Base-by-base conservation (phyloP, 2,113 vertebrate genomes). In the Cariama cristata region DNA sequence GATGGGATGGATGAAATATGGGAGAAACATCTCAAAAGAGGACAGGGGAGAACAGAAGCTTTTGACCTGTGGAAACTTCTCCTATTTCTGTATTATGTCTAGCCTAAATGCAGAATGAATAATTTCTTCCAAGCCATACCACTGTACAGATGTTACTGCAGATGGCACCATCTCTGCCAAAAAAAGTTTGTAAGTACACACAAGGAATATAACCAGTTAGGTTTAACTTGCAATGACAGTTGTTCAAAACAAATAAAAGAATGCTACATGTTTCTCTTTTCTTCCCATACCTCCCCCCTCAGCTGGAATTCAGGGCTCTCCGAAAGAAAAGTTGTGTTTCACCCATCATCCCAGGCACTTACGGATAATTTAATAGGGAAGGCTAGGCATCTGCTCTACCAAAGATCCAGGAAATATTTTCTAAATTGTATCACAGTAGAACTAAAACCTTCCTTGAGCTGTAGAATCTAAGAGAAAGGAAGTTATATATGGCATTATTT, bases 401-500 rank as follows among this genome's bases (percentile, higher is more conserved):
- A 60, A 18, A 87, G 82, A 71, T 74, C 11, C 52, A 59, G 77
- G 88, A 91, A 95, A 77, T 90, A 77, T 56, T 86, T 95, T 76
- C 81, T 89, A 86, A 91, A 75, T 89, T 92, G 28, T 88, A 62
- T 88, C 86, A 52, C 74, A 71, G 76, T 4, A 30, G 76, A 95
- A 91, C 9, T 62, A 94, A 92, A 92, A 79, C 40, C 67, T 92
- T 89, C 72, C 73, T 83, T 93, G 68, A 94, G 64, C 55, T 81
- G 32, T 44, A 35, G n/a, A 14, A 18, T 42, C 79, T 58, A 73
- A 74, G 55, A 71, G 76, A 76, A 85, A 71, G 71, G 79, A 92
- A 58, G 73, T 93, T 97, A 93, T 86, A 60, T 62, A 49, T 64
- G 76, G 28, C 89, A 88, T 86, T 90, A 71, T 60, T 96, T 92